Evolutionary conservation across 2,113 vertebrate genomes (phyloP).

Genomic region (Neolamprologus toae): DNA sequence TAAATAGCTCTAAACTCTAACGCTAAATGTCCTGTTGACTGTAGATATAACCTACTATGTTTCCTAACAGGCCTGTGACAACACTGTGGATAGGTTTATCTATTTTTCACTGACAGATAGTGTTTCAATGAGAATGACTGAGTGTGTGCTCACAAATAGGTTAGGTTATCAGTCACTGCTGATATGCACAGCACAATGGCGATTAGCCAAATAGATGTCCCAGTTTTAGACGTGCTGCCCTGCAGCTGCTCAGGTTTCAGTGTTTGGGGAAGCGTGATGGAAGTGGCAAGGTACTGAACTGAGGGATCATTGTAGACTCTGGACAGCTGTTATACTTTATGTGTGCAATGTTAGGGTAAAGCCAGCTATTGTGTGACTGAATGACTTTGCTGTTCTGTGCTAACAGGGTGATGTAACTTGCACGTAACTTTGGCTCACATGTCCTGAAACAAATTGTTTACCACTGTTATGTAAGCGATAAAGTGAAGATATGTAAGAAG

Average conservation of each 20-base stretch:
- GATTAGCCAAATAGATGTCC: slow-evolving; percentile 4
- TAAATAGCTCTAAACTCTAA: background rate
- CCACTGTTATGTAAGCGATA: background rate
- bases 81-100: slow-evolving; percentile 15
- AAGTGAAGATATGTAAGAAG: background rate
- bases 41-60: slow-evolving; percentile 22
- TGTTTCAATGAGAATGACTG: background rate
- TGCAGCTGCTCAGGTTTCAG: slow-evolving; percentile 1
- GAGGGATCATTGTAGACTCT: background rate
- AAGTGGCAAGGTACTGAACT: background rate
- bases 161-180: slow-evolving; percentile 14
- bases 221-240: background rate
- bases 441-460: background rate
- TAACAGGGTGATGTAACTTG: background rate
- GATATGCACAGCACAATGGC: background rate
- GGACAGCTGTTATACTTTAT: background rate
- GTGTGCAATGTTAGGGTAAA: background rate
- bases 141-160: background rate
- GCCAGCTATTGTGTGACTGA: background rate
- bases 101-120: background rate
- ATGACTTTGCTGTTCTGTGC: background rate
- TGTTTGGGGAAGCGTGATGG: background rate
- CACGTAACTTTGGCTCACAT: background rate
- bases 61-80: background rate
- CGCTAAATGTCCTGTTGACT: background rate